A percentile compares a stretch with the other conserved stretches of the same genome.
Conservation (phyloP, 1,140 invertebrate species). For the Spodoptera litura region DNA sequence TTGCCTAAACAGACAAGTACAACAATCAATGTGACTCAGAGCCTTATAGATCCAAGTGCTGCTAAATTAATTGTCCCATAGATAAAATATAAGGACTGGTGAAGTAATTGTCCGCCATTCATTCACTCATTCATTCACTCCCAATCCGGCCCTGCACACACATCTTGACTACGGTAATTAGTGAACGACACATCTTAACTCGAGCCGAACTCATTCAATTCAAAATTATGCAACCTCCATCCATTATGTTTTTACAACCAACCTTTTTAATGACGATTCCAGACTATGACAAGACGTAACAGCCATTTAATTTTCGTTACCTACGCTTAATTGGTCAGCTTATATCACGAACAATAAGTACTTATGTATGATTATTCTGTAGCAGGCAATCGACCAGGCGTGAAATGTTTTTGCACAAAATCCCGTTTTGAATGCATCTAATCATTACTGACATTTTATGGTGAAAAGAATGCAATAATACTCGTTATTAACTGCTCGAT, state of each 20-base stretch:
- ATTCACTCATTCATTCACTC: constrained; percentile 27
- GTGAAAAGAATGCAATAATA: constrained; percentile 12
- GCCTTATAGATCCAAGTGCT: constrained; percentile 26
- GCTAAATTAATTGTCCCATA: constrained; percentile 32
- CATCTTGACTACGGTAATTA: constrained; percentile 47
- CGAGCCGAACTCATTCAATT: constrained; percentile 47
- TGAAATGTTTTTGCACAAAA: constrained; percentile 34
- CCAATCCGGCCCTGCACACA: constrained; percentile 29
- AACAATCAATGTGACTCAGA: not conserved
- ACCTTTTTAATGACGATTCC: constrained; percentile 46
- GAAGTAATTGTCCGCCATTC: constrained; percentile 36
- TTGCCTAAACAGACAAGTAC: constrained; percentile 7
- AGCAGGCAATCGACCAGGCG: constrained; percentile 19
- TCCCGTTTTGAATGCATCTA: constrained; percentile 32
- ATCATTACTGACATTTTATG: constrained; percentile 38
- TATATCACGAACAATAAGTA: constrained; percentile 24
- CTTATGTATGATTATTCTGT: not conserved
- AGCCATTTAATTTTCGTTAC: constrained; percentile 42
- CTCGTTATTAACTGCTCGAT: constrained; percentile 42
- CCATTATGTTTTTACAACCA: constrained; percentile 47
- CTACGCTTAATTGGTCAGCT: constrained; percentile 37
- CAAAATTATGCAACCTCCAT: constrained; percentile 49
- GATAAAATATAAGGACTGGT: constrained; percentile 3
- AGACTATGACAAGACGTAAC: constrained; percentile 34
- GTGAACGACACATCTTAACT: constrained; percentile 34